Conservation (phyloP, 1,140 invertebrate genomes). For the Phthorimaea operculella region DNA sequence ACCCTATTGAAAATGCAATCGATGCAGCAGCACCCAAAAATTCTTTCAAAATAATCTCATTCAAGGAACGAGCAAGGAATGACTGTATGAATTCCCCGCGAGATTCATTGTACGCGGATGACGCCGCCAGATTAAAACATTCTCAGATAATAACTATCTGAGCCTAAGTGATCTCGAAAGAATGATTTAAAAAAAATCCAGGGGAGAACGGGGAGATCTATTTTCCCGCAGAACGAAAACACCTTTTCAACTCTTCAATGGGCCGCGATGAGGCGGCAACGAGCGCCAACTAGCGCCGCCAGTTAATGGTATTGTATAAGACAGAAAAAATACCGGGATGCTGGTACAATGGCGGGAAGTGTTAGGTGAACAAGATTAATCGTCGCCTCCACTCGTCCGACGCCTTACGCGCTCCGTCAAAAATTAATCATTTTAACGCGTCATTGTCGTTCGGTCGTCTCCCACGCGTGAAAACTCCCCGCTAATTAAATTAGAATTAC, state of each 20-base stretch:
- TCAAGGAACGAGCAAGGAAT: conserved; percentile 46
- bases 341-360: conserved; percentile 50
- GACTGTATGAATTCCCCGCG: conserved; percentile 55
- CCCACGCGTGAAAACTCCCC: conserved; percentile 53
- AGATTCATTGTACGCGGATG: conserved; percentile 54
- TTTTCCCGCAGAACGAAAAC: conserved; percentile 59
- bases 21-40: conserved; percentile 17
- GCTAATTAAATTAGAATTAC: conserved; percentile 65
- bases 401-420: conserved; percentile 42
- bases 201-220: conserved; percentile 56
- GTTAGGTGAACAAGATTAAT: conserved; percentile 61
- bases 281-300: conserved; percentile 57
- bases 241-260: conserved; percentile 66
- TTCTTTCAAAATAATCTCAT: conserved; percentile 15
- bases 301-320: conserved; percentile 62
- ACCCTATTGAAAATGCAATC: conserved; percentile 17
- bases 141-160: conserved; percentile 63
- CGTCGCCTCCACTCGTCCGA: conserved; percentile 39
- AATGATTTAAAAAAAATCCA: conserved; percentile 48
- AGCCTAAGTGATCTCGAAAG: conserved; percentile 57
- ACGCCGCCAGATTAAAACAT: conserved; percentile 64
- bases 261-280: conserved; percentile 46
- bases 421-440: conserved; percentile 66
- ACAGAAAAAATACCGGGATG: conserved; percentile 60
- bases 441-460: conserved; percentile 47